A percentile compares a stretch with the other conserved stretches of the same genome.
These are phyloP conservation scores for Zaprionus inermis DNA, from an alignment of 1,140 invertebrate genomes.

Conservation along the genomic window DNA sequence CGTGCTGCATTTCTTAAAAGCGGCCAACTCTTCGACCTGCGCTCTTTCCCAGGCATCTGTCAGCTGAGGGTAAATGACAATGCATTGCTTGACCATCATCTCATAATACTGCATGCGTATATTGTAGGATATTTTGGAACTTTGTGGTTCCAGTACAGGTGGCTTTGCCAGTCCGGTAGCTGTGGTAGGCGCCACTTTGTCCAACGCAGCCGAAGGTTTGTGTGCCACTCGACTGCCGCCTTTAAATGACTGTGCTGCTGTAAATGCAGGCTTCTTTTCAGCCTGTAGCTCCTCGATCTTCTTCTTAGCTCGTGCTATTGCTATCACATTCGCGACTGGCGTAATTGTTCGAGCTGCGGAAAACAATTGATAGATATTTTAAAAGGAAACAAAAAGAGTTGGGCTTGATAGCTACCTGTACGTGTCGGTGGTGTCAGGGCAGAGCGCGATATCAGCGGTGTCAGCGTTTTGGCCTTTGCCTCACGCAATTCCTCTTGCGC, in stretches of 20 bases:
- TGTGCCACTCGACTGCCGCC: conserved; percentile 89
- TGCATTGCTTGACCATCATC: conserved; percentile 93
- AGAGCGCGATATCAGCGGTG: conserved; percentile 69
- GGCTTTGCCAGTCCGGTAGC: conserved; percentile 82
- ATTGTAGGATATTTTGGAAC: conserved; percentile 92
- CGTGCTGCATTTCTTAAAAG: conserved; percentile 91
- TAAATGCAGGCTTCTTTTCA: conserved; percentile 84
- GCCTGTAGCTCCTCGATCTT: conserved; percentile 85
- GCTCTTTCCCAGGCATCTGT: conserved; percentile 90
- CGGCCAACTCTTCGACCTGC: conserved; percentile 90
- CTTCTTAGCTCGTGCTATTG: conserved; percentile 86
- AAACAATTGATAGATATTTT: not conserved
- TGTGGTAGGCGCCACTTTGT: conserved; percentile 48
- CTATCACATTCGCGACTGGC: conserved; percentile 87
- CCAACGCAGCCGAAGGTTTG: conserved; percentile 57
- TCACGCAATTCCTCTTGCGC: conserved; percentile 65
- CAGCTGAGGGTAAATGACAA: conserved; percentile 89
- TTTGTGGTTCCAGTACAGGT: conserved; percentile 88
- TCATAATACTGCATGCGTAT: conserved; percentile 94
- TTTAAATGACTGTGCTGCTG: conserved; percentile 89
- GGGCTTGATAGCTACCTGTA: conserved; percentile 30
- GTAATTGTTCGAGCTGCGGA: conserved; percentile 85
- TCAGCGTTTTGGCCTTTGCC: conserved; percentile 61
- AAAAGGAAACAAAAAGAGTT: too few relatives aligned
- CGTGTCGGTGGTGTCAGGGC: conserved; percentile 65